Conservation (phyloP, 2,888 invertebrate species). For the Drosophila emarginata region DNA sequence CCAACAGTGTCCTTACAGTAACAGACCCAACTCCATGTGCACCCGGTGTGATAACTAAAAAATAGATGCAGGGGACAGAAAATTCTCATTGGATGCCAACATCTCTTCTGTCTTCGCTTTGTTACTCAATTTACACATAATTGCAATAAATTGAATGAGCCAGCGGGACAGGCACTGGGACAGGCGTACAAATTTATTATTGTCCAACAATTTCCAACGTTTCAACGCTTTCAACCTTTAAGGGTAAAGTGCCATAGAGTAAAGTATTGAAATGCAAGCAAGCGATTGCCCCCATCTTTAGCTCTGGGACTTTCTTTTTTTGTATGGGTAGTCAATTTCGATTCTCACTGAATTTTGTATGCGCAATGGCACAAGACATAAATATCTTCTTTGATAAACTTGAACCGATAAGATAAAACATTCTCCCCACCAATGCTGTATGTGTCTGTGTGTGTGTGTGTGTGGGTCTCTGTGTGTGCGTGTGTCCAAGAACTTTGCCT, state of each 20-base stretch:
- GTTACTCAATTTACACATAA: constrained; percentile 75
- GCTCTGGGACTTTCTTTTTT: background rate
- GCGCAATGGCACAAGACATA: constrained; percentile 1
- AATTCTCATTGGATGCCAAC: constrained; percentile 5
- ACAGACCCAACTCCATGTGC: background rate
- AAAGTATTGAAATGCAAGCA: constrained; percentile 21
- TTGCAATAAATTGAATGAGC: constrained; percentile 71
- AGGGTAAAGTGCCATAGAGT: constrained; percentile 12
- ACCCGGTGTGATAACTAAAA: background rate
- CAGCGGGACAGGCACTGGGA: constrained; percentile 8
- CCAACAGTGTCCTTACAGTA: constrained; percentile 22
- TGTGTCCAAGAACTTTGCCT: constrained; percentile 15
- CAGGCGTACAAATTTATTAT: constrained; percentile 26
- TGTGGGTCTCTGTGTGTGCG: background rate
- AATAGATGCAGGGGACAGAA: background rate
- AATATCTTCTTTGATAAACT: constrained; percentile 47
- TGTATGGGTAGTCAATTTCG: constrained; percentile 8
- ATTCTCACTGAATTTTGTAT: background rate
- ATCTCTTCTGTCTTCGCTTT: constrained; percentile 60
- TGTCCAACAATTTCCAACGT: constrained; percentile 8
- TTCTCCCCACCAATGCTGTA: background rate
- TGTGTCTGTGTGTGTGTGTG: background rate
- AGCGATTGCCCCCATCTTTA: background rate
- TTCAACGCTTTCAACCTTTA: constrained; percentile 1
- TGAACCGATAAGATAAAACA: constrained; percentile 61